phyloP scores from a whole-genome alignment of 2,113 vertebrate species.

The Cottus gobio region DNA sequence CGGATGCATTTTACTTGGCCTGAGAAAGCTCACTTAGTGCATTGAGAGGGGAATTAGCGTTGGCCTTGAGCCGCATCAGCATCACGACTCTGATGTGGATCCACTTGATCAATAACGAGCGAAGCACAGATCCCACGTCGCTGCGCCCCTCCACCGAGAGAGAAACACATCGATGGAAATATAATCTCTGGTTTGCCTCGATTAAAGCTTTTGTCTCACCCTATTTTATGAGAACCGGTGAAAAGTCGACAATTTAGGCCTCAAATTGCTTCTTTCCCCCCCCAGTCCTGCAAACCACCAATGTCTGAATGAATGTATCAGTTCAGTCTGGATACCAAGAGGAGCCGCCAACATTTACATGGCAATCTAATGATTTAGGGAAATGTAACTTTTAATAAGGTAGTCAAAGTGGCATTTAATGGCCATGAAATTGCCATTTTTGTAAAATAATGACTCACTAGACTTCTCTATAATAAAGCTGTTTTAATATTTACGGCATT shows the following conservation, averaged over 20 bases:
- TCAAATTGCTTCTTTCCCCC: too few species aligned
- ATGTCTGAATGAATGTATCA: too few species aligned
- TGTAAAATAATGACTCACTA: background rate
- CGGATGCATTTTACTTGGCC: background rate
- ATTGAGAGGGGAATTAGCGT: background rate
- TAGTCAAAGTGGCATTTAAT: background rate
- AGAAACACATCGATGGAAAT: background rate
- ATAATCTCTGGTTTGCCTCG: background rate
- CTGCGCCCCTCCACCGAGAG: background rate
- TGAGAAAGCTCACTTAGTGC: slow-evolving; percentile 29
- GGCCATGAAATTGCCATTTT: background rate
- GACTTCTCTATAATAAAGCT: background rate
- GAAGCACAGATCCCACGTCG: background rate
- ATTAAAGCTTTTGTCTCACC: slow-evolving; percentile 1
- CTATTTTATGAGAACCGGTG: background rate
- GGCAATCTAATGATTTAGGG: background rate
- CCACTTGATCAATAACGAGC: slow-evolving; percentile 46
- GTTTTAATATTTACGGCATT: background rate
- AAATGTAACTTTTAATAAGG: background rate
- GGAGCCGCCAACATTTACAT: background rate
- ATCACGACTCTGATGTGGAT: slow-evolving; percentile 10
- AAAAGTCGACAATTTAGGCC: background rate
- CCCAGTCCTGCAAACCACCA: too few species aligned
- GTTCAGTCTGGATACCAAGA: background rate
- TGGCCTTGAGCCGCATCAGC: slow-evolving; percentile 46